Evolutionary conservation across 2,888 invertebrate genomes (phyloP), one percentile per base, ranked within the genome.

Genomic region (Polyommatus iphigenia): DNA sequence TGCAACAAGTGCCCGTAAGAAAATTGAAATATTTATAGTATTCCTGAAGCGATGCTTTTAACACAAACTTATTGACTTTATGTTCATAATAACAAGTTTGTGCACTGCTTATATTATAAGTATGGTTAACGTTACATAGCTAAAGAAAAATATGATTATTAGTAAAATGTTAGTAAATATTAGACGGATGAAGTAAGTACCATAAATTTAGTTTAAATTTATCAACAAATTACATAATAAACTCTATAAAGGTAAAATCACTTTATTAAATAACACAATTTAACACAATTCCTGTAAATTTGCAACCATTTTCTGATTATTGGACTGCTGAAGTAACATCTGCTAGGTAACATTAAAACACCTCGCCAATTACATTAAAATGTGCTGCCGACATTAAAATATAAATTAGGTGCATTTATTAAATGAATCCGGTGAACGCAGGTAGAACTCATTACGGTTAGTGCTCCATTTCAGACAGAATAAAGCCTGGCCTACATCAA

Each of bases 331-430:
- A 24, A 24, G 62, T 32, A 67, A 67, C 67, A 67, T 67, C 67
- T 24, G 62, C 13, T 29, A 24, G 67, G 67, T 13, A 15, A 72
- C 72, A 72, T 41, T 24, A 36, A 36, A 41, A 24, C 72, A 72
- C 36, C 72, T 72, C 41, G 20, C 72, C 41, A 72, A 72, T 41
- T 72, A 72, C 72, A 72, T 72, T 72, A 41, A 41, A 72, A 72
- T 36, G 20, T 72, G 41, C 41, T 72, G 18, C 72, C 36, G 72
- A 72, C 72, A 72, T 72, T 72, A 72, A 72, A 72, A 72, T 72
- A 72, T 72, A 72, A 72, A 72, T 72, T 72, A 72, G 72, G n/a
- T 36, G 41, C 41, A 72, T 72, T 72, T 41, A 72, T 20, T 72
- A 72, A 72, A 72, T 41, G 72, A 41, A 72, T n/a, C 72, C 72